Percentiles rank a stretch among this genome's conserved stretches.
Evolutionary conservation across 2,113 vertebrate genomes (phyloP).

Genomic region (Butorides virescens): DNA sequence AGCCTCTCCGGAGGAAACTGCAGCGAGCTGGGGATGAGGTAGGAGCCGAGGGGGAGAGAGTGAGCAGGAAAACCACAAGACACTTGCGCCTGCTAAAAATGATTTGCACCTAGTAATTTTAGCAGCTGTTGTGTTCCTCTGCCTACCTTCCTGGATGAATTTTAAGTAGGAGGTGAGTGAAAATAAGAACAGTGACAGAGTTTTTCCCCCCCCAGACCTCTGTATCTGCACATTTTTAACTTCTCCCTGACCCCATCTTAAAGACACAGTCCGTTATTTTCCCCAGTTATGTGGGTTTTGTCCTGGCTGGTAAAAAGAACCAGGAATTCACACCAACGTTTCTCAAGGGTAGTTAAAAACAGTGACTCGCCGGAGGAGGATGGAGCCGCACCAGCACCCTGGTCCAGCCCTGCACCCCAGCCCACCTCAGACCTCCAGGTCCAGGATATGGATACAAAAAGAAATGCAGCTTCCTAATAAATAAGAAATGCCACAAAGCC

Average conservation of each 20-base stretch:
- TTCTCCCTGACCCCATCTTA: background rate
- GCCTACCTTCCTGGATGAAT: slow-evolving; percentile 22
- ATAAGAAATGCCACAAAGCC: background rate
- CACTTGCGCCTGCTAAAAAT: slow-evolving; percentile 33
- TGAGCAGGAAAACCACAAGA: slow-evolving; percentile 37
- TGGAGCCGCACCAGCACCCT: background rate
- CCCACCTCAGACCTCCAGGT: background rate
- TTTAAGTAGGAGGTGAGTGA: slow-evolving; percentile 51
- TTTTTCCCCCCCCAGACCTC: background rate
- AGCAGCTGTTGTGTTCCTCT: slow-evolving; percentile 41
- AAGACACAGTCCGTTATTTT: background rate
- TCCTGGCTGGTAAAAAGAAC: background rate
- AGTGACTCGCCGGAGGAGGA: background rate
- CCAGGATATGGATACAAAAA: fast-evolving
- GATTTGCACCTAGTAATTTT: slow-evolving; percentile 48
- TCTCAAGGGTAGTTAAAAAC: background rate
- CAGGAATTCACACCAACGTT: fast-evolving
- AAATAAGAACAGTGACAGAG: slow-evolving; percentile 15
- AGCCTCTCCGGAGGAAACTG: background rate
- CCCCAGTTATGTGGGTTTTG: background rate
- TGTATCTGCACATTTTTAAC: slow-evolving; percentile 33
- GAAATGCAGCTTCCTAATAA: background rate
- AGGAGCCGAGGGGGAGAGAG: background rate
- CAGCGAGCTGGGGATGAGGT: background rate
- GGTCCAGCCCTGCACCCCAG: background rate